Evolutionary conservation across 1,140 invertebrate genomes (phyloP), one percentile per base, ranked within the genome.

Genomic region (Polypedilum vanderplanki): DNA sequence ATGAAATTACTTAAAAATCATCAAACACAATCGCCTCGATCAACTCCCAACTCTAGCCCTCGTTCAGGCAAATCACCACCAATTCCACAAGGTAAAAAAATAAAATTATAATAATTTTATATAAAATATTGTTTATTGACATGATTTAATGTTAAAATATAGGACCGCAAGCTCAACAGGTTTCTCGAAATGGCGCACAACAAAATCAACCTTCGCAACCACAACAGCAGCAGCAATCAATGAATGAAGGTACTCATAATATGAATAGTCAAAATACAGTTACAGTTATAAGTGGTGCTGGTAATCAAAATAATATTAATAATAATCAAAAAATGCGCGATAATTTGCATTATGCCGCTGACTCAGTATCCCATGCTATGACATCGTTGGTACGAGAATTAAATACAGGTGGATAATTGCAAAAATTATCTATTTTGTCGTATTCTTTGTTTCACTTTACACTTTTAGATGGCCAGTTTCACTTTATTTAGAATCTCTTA

Each of bases 1-100:
- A 98, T 99, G 97, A 95, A 95, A 84, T 91, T 98, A 87, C 86
- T 98, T 22, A 98, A 98, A 90, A 94, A 92, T 80, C 91, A 94
- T 80, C 94, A 96, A 80, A 83, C 81, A 41, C 22, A 41, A 24
- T 90, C 93, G 4, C 93, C 93, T 1, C 86, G 93, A 64, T 95
- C 94, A 4, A 96, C 94, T 1, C 94, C 94, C 7, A 95, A 94
- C 80, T 96, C 93, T 75, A 96, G 93, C 41, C 94, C 94, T 7
- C 86, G 93, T n/a, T 94, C 93, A 76, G 92, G 92, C 17, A 94
- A 95, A 80, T 94, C 93, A 40, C 93, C 93, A 7, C 86, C 65
- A 20, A 70, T 70, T 20, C 65, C 65, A 9, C 65, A 20, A 20
- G 65, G 65, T 70, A 22, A n/a, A n/a, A n/a, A n/a, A n/a, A n/a